Evolutionary conservation across 2,797 vertebrate genomes (phyloP).

Genomic region (Hapalemur alaotrensis): DNA sequence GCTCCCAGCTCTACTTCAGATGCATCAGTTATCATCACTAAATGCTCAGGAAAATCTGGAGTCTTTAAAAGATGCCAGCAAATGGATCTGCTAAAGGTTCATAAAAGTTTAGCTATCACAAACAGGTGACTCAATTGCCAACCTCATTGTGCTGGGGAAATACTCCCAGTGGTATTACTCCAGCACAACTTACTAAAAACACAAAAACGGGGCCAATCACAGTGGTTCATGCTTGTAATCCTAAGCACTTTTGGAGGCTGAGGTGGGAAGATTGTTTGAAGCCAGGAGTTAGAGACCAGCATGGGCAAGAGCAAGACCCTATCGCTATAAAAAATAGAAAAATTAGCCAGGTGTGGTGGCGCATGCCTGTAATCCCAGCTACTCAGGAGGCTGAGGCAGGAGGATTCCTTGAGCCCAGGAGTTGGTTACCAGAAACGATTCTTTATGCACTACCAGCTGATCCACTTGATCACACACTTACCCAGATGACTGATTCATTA

Average conservation of each 20-base stretch:
- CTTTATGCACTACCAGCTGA: background rate
- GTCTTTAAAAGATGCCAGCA: slow-evolving; percentile 37
- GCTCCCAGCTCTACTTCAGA: slow-evolving; percentile 66
- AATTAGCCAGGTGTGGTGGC: background rate
- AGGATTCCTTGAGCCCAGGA: background rate
- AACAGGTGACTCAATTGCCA: slow-evolving; percentile 3
- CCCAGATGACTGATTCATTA: background rate
- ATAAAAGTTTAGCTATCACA: background rate
- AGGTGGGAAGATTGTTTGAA: background rate
- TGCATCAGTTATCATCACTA: slow-evolving; percentile 44
- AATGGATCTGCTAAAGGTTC: slow-evolving; percentile 11
- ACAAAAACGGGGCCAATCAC: background rate
- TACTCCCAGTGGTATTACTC: background rate
- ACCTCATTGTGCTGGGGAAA: background rate
- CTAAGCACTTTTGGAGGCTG: background rate
- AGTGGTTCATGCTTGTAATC: background rate
- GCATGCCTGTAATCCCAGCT: background rate
- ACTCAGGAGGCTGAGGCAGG: background rate
- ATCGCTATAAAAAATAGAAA: background rate
- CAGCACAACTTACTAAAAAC: background rate
- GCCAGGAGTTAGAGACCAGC: background rate
- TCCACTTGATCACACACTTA: background rate
- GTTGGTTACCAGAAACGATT: background rate
- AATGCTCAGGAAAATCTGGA: slow-evolving; percentile 52
- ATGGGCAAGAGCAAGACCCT: background rate